phyloP scores from a whole-genome alignment of 2,797 vertebrate species.

The Hybognathus amarus region DNA sequence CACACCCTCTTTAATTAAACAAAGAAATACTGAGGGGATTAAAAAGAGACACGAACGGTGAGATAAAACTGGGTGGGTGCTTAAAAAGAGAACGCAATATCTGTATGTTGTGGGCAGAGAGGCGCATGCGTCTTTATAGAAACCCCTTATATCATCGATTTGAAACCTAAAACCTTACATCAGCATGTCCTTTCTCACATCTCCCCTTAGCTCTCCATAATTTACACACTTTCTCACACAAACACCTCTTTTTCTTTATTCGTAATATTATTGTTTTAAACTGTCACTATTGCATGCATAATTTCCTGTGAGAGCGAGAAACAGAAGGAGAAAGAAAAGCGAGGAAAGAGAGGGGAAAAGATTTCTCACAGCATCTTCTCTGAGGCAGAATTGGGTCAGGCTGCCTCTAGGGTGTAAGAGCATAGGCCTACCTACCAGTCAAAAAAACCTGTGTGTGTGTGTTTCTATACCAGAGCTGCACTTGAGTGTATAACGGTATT shows the following conservation, averaged over 20 bases:
- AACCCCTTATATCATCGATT: slow-evolving; percentile 11
- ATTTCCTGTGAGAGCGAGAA: slow-evolving; percentile 23
- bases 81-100: not conserved
- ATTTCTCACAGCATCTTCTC: slow-evolving; percentile 54
- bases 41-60: slow-evolving; percentile 13
- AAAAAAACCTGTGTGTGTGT: slow-evolving; percentile 38
- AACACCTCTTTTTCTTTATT: slow-evolving; percentile 39
- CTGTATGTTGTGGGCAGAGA: slow-evolving; percentile 29
- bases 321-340: slow-evolving; percentile 18
- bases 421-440: slow-evolving; percentile 56
- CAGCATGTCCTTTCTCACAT: slow-evolving; percentile 38
- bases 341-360: slow-evolving; percentile 49
- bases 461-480: slow-evolving; percentile 26
- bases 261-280: slow-evolving; percentile 37
- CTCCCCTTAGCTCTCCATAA: slow-evolving; percentile 33
- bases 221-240: slow-evolving; percentile 40
- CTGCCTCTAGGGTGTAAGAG: slow-evolving; percentile 61
- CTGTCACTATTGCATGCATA: slow-evolving; percentile 31
- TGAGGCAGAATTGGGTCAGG: slow-evolving; percentile 63
- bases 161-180: slow-evolving; percentile 47
- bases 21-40: slow-evolving; percentile 12
- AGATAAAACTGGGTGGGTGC: not conserved
- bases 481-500: slow-evolving; percentile 33
- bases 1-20: slow-evolving; percentile 1
- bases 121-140: slow-evolving; percentile 32